Evolutionary conservation across 2,113 vertebrate species (phyloP), one percentile per base, ranked within the genome.

Genomic region (Murina feae): DNA sequence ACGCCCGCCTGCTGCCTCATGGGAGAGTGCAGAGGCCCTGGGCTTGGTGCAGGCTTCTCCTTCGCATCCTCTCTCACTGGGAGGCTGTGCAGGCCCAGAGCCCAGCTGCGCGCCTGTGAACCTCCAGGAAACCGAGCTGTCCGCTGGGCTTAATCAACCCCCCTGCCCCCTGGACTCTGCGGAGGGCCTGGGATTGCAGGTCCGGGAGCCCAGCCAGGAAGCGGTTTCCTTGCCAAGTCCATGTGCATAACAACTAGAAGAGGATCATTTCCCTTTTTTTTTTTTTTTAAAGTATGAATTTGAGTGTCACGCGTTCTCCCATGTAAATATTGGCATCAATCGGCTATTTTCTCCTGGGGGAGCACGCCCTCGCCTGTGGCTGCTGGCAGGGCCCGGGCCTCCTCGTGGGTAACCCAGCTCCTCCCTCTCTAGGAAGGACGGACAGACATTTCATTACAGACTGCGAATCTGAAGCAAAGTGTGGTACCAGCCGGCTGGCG

Each of bases 211-310:
- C 28, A 49, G 25, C 89, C 86, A 66, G 58, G 76, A 86, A 88
- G 85, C 51, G 23, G 47, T 25, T 96, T 96, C 89, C 92, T 93
- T 74, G 90, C 90, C 81, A 96, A 82, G 82, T 18, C 32, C 75
- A 3, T 51, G 85, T 11, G 10, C 86, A 63, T 72, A 93, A 78
- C 86, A 90, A 53, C 42, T 9, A 17, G 63, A 16, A 89, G 21
- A 49, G 28, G 21, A 23, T 10, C 69, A 13, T 13, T 90, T 66
- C 65, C 21, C 20, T 32, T 21, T 78, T 42, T 55, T 42, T 49
- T 74, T 21, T 1, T 55, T 42, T 49, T 74, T 21, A 1, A 37
- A 80, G 53, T n/a, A 51, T 82, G 86, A 83, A 69, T 69, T 5
- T 55, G 76, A 12, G 16, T 14, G 58, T 42, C n/a, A 25, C 39